phyloP scores from a whole-genome alignment of 1,140 invertebrate species.

The Oryctes rhinoceros region DNA sequence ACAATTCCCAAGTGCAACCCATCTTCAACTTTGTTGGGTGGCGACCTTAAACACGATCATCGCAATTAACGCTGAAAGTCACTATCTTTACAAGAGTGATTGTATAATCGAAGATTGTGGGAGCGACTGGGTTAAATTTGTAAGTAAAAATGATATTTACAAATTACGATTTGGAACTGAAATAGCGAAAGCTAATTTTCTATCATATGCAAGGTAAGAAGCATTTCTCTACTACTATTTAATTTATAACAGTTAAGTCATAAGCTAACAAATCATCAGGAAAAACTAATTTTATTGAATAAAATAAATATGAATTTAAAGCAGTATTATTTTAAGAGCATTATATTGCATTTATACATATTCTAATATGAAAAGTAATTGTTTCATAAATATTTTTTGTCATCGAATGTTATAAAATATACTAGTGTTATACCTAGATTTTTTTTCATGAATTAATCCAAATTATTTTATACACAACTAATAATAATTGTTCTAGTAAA shows the following conservation, averaged over 20 bases:
- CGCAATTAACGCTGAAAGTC: slow-evolving; percentile 9
- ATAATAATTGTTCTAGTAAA: background rate
- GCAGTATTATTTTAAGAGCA: slow-evolving; percentile 8
- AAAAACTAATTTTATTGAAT: slow-evolving; percentile 10
- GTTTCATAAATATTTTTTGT: slow-evolving; percentile 16
- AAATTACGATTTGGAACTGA: slow-evolving; percentile 15
- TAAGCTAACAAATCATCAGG: slow-evolving; percentile 1
- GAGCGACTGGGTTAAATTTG: background rate
- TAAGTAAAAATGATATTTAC: slow-evolving; percentile 1
- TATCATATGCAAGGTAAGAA: background rate
- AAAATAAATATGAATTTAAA: slow-evolving; percentile 12
- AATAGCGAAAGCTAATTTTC: slow-evolving; percentile 10
- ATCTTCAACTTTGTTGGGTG: slow-evolving; percentile 8
- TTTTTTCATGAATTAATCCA: background rate
- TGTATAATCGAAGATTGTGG: slow-evolving; percentile 14
- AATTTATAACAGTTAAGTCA: slow-evolving; percentile 15
- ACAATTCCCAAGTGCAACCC: background rate
- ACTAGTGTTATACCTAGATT: background rate
- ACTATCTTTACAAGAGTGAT: slow-evolving; percentile 5
- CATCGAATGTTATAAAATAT: background rate
- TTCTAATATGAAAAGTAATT: slow-evolving; percentile 16
- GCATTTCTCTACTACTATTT: slow-evolving; percentile 15
- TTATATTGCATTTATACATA: slow-evolving; percentile 14
- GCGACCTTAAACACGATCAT: slow-evolving; percentile 4
- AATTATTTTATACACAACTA: slow-evolving; percentile 6